Evolutionary conservation across 2,113 vertebrate species (phyloP).

Genomic region (Cathartes aura): DNA sequence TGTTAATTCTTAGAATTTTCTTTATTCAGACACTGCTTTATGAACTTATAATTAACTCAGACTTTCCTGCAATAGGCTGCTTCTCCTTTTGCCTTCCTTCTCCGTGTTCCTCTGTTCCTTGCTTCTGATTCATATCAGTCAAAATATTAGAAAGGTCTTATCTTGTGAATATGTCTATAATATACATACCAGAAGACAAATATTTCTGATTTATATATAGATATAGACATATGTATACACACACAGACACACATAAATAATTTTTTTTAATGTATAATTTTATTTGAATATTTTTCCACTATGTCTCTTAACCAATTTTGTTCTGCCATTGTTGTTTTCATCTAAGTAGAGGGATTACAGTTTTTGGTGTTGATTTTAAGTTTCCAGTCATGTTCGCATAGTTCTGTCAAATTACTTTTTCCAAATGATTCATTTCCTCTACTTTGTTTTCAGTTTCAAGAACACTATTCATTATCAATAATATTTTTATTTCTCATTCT

Average conservation of each 20-base stretch:
- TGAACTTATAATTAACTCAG: not conserved
- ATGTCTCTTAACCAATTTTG: not conserved
- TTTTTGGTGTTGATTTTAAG: not conserved
- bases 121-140: not conserved
- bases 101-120: not conserved
- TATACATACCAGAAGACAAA: not conserved
- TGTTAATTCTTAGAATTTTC: not conserved
- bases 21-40: not conserved
- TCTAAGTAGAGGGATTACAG: not conserved
- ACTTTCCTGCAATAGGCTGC: not conserved
- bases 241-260: not conserved
- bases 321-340: not conserved
- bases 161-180: not conserved
- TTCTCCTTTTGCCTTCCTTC: not conserved
- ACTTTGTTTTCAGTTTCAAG: not conserved
- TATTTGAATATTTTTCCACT: not conserved
- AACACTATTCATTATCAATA: not conserved
- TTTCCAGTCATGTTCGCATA: not conserved
- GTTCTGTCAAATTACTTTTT: not conserved
- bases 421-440: not conserved
- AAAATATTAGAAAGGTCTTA: not conserved
- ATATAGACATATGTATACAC: not conserved
- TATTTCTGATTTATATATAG: not conserved
- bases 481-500: not conserved
- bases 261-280: not conserved